A percentile compares a stretch with the other conserved stretches of the same genome.
Evolutionary conservation across 1,140 invertebrate genomes (phyloP).

Genomic region (Mamestra configurata): DNA sequence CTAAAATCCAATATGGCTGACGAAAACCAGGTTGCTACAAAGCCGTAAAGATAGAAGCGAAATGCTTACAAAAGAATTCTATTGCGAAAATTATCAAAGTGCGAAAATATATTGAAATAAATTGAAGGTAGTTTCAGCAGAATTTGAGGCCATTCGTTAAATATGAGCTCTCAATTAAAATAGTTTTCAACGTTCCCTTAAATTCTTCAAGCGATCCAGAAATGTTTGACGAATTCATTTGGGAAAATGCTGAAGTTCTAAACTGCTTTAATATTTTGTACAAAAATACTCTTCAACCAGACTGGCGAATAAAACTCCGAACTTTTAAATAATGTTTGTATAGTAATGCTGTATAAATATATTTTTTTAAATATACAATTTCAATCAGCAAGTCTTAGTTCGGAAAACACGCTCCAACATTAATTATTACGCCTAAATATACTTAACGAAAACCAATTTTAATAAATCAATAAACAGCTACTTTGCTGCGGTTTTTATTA

Average conservation of each 20-base stretch:
- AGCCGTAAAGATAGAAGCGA: neutral
- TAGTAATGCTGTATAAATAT: too few species aligned
- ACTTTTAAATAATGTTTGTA: neutral
- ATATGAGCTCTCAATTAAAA: conserved; percentile 24
- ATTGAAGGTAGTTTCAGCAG: conserved; percentile 18
- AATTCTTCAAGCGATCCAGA: conserved; percentile 2
- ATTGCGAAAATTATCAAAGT: neutral
- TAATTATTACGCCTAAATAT: neutral
- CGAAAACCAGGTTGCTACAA: neutral
- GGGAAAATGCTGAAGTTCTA: neutral
- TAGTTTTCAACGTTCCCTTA: conserved; percentile 15
- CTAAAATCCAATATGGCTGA: neutral
- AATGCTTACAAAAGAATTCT: neutral
- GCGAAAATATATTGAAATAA: neutral
- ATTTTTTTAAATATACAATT: too few species aligned
- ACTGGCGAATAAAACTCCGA: neutral
- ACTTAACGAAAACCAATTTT: neutral
- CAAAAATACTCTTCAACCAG: neutral
- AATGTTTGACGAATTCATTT: neutral
- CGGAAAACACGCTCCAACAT: neutral
- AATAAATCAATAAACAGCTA: neutral
- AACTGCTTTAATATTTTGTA: neutral
- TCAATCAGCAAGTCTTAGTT: neutral
- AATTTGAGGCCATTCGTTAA: conserved; percentile 3
- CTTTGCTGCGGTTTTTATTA: conserved; percentile 11